Base-by-base conservation (phyloP, 2,113 vertebrate species). In the Orientallactaga bullata region DNA sequence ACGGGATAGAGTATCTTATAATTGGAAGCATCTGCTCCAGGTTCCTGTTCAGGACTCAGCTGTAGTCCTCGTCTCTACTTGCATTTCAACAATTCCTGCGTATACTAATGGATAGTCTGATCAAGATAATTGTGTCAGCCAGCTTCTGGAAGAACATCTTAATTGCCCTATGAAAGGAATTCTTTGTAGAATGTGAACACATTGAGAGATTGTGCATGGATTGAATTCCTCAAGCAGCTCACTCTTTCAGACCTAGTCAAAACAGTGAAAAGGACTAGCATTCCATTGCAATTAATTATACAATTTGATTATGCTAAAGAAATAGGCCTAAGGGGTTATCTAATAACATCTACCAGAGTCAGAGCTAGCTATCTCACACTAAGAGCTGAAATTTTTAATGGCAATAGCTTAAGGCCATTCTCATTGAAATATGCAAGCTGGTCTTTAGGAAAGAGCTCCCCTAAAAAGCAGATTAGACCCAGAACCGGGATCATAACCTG, bases 101-200 rank as follows among this genome's bases (percentile, higher is more conserved):
- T 69, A 69, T 24, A 30, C 47, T 85, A 65, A 17, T 55, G 42
- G 13, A 32, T 51, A 28, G 63, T 47, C 39, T 68, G 81, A n/a
- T 61, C 42, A 81, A 80, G 42, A 74, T 69, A 60, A 47, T 76
- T n/a, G 77, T 69, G 71, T 69, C 32, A 71, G 20, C 5, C 11
- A 63, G 61, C n/a, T 91, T 88, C 30, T 81, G 42, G 66, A 80
- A 66, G 71, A 85, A 69, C 39, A 94, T 39, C 55, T 76, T 87
- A 88, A 55, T 76, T 68, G 51, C 39, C 61, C 72, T 15, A 63
- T 71, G 63, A 83, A 80, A 82, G 63, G 23, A 88, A 91, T 88
- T 88, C 51, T 30, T 91, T 77, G n/a, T 26, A 17, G 37, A 63
- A 47, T 8, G 47, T 35, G 68, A 79, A 73, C 28, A 37, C 21